phyloP scores from a whole-genome alignment of 2,113 vertebrate genomes.

The Gorilla gorilla region DNA sequence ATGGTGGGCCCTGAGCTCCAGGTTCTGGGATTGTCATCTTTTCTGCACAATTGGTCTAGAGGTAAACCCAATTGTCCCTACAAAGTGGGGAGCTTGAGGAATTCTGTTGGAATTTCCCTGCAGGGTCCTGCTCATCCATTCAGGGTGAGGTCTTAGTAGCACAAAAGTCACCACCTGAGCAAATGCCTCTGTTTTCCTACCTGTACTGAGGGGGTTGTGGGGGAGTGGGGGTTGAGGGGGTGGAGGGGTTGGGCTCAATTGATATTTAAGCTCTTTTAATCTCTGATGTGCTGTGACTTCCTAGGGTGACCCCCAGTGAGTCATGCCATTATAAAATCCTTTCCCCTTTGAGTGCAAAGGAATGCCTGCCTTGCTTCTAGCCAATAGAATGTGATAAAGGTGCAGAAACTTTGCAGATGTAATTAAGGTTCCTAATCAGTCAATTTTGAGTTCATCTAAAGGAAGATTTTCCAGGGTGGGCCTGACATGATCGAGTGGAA shows the following conservation, averaged over 20 bases:
- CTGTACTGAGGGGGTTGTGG: neutral
- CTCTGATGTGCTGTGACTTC: neutral
- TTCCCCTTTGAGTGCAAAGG: neutral
- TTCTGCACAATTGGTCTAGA: neutral
- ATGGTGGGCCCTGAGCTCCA: neutral
- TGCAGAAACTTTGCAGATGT: neutral
- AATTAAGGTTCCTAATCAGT: neutral
- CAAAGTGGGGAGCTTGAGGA: accelerated
- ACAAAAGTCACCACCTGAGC: no score
- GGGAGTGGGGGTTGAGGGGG: neutral
- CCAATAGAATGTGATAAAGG: accelerated
- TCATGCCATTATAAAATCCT: neutral
- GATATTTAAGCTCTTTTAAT: neutral
- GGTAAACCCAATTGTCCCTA: no score
- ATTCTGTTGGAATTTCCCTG: neutral
- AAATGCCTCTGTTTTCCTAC: neutral
- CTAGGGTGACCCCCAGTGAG: neutral
- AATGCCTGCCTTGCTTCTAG: no score
- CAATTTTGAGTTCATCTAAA: neutral
- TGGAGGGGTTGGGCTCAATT: neutral
- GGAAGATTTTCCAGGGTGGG: neutral
- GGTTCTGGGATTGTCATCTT: neutral
- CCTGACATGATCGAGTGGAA: neutral
- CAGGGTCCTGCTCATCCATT: accelerated
- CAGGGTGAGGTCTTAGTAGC: neutral